Evolutionary conservation across 1,140 invertebrate genomes (phyloP), one percentile per base, ranked within the genome.

Genomic region (Lordiphosa mommai): DNA sequence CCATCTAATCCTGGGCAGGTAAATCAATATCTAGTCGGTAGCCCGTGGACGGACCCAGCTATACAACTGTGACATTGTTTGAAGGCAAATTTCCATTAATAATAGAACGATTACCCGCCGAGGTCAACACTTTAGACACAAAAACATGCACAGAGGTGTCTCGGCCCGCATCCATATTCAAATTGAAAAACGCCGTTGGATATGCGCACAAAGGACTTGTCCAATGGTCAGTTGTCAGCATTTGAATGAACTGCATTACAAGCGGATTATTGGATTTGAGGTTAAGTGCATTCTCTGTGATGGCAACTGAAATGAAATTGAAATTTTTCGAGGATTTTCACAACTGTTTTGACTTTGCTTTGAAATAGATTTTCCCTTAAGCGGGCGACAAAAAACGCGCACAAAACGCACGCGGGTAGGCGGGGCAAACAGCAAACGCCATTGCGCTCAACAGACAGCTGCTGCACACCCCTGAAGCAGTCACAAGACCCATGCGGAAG

Each of bases 241-340:
- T 44, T 51, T 76, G 57, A 72, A 84, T 76, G 68, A 65, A 61
- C 68, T 65, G 77, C 63, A 66, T 69, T 82, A 84, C 77, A 84
- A 84, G 77, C 77, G 77, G 77, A 84, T 84, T 84, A 84, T 77
- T 66, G 77, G 72, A 82, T 84, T 84, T 84, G 68, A 77, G 77
- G 77, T 84, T 84, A 84, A 84, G 77, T 84, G 77, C 68, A 69
- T 76, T 84, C 68, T 46, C 52, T 56, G 38, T 37, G 57, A 58
- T 55, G 58, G 48, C 49, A 63, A 61, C 56, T 53, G 56, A 53
- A 64, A 57, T 29, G 27, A 68, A 77, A 82, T 53, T 68, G 20
- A 49, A 49, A 56, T 56, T 40, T 47, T 27, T 34, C 44, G 40
- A 50, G 29, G 56, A 77, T 65, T 69, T 72, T 56, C 61, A 59